Evolutionary conservation across 2,797 vertebrate species (phyloP).

Genomic region (Chelmon rostratus): DNA sequence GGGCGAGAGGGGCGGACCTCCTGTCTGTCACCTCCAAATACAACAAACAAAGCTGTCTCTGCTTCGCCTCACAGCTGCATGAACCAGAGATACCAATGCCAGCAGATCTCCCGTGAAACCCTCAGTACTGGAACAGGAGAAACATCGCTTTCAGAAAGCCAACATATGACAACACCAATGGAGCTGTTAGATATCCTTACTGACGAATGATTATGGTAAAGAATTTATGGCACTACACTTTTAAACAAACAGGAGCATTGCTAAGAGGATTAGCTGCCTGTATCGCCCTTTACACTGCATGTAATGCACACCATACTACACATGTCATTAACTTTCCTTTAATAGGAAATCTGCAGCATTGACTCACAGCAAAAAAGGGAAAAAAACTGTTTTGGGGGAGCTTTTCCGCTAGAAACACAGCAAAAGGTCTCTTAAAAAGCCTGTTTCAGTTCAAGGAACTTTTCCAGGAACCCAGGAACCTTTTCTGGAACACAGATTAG

Average conservation of each 20-base stretch:
- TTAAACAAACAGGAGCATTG: constrained; percentile 38
- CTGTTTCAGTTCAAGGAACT: neutral
- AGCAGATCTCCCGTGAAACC: constrained; percentile 34
- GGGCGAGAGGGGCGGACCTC: constrained; percentile 69
- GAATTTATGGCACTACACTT: constrained; percentile 22
- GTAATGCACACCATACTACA: constrained; percentile 13
- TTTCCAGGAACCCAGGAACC: neutral
- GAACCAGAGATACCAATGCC: constrained; percentile 29
- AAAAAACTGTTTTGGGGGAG: neutral
- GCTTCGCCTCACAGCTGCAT: constrained; percentile 25
- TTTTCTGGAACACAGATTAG: neutral
- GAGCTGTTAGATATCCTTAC: constrained; percentile 42
- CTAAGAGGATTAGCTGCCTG: constrained; percentile 58
- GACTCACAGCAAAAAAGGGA: neutral
- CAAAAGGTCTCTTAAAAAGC: neutral
- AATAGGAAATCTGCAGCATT: constrained; percentile 16
- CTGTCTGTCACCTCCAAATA: constrained; percentile 73
- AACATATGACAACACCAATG: constrained; percentile 10
- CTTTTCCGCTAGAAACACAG: neutral
- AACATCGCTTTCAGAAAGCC: constrained; percentile 13
- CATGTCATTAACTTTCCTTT: constrained; percentile 7
- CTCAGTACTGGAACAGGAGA: constrained; percentile 12
- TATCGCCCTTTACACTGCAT: neutral
- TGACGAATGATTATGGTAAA: constrained; percentile 46
- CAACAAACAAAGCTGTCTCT: constrained; percentile 67